Evolutionary conservation across 2,888 invertebrate species (phyloP).

Genomic region (Coelogynopora nodosa): DNA sequence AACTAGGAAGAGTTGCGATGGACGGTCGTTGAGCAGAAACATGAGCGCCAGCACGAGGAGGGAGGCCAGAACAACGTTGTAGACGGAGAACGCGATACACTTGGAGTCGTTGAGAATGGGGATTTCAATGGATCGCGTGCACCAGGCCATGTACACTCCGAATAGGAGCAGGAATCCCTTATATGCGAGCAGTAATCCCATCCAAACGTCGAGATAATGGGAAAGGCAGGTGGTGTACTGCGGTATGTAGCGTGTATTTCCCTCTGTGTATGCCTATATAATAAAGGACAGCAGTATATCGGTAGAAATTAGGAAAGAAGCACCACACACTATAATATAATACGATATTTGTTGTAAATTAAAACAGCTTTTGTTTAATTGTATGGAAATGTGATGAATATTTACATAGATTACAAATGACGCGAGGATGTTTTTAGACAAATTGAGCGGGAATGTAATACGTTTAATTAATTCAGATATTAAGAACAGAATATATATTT

Average conservation of each 20-base stretch:
- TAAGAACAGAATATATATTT: too few relatives aligned
- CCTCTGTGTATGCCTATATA: neutral
- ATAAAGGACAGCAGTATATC: neutral
- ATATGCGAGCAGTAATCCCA: conserved; percentile 78
- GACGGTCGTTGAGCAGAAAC: conserved; percentile 75
- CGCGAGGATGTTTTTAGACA: too few relatives aligned
- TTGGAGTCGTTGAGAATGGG: conserved; percentile 82
- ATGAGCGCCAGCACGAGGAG: conserved; percentile 78
- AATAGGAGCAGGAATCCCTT: conserved; percentile 78
- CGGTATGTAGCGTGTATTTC: neutral
- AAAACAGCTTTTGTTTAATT: too few relatives aligned
- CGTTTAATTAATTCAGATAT: too few relatives aligned
- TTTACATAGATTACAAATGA: too few relatives aligned
- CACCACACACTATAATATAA: too few relatives aligned
- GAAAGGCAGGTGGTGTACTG: conserved; percentile 82
- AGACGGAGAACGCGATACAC: conserved; percentile 82
- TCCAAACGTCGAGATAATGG: conserved; percentile 78
- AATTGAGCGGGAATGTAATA: too few relatives aligned
- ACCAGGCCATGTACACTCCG: conserved; percentile 88
- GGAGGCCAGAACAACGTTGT: conserved; percentile 79
- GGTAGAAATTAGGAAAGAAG: too few relatives aligned
- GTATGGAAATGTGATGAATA: too few relatives aligned
- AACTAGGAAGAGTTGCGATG: conserved; percentile 75
- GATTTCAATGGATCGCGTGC: conserved; percentile 76
- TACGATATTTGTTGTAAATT: too few relatives aligned